phyloP scores from a whole-genome alignment of 2,113 vertebrate species.

The Hemibagrus wyckioides region DNA sequence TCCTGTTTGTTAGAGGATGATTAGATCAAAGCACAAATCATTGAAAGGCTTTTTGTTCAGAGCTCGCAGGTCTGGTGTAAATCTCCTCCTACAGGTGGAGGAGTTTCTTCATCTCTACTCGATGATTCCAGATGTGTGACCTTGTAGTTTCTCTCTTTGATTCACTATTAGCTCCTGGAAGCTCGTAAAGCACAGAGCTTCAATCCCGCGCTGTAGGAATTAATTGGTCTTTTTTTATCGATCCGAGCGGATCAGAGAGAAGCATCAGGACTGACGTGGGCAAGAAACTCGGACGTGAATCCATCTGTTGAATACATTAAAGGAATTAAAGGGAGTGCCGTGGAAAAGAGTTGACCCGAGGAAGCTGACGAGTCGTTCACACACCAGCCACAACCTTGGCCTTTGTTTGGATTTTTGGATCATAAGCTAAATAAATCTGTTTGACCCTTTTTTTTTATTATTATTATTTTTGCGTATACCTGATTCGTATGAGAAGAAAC shows the following conservation, averaged over 20 bases:
- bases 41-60: background rate
- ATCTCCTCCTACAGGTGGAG: background rate
- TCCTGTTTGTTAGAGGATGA: background rate
- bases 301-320: background rate
- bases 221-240: slow-evolving; percentile 31
- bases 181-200: background rate
- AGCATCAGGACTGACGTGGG: background rate
- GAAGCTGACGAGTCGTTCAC: background rate
- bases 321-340: background rate
- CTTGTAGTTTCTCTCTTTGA: slow-evolving; percentile 15
- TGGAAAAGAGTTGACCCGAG: background rate
- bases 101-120: background rate
- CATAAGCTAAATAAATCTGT: background rate
- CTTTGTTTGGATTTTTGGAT: background rate
- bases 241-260: slow-evolving; percentile 10
- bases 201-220: slow-evolving; percentile 27
- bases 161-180: background rate
- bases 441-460: background rate
- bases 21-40: background rate
- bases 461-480: background rate
- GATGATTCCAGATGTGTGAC: background rate
- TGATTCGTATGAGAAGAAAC: background rate
- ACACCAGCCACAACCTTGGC: background rate
- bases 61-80: background rate
- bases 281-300: background rate